Conservation (phyloP, 2,113 vertebrate genomes). For the Tragelaphus buxtoni region DNA sequence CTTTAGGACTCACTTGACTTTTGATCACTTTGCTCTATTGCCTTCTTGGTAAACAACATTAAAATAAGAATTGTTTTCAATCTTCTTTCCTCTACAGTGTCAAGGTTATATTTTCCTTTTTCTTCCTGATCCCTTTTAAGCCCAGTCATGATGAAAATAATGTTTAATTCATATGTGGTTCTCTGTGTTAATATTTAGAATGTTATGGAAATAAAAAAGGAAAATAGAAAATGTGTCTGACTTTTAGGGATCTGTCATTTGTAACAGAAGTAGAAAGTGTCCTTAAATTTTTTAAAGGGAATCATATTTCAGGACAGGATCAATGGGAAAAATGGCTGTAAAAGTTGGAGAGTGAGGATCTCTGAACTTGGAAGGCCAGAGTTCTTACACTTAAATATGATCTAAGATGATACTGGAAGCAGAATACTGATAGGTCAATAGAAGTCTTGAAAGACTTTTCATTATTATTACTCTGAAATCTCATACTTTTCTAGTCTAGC, state of each 20-base stretch:
- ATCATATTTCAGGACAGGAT: conserved; percentile 25
- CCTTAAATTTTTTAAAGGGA: neutral
- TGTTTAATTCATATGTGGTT: conserved; percentile 51
- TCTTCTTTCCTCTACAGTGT: conserved; percentile 19
- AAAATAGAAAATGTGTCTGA: conserved; percentile 11
- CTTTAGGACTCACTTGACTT: conserved; percentile 29
- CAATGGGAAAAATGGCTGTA: neutral
- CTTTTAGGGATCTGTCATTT: conserved; percentile 7
- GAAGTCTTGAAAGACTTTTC: neutral
- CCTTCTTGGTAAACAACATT: conserved; percentile 25
- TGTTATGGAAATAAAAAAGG: conserved; percentile 23
- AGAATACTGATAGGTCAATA: neutral
- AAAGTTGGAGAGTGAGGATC: neutral
- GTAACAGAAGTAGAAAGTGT: neutral
- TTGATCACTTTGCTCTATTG: conserved; percentile 23
- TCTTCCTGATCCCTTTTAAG: conserved; percentile 42
- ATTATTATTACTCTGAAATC: neutral
- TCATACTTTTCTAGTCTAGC: neutral
- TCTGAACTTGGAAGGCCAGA: neutral
- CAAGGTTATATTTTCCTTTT: neutral
- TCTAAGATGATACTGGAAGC: neutral
- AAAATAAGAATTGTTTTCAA: conserved; percentile 32
- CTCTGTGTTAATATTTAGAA: conserved; percentile 42
- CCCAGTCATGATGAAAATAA: conserved; percentile 47
- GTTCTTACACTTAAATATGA: neutral